Percentiles rank a stretch among this genome's conserved stretches.
Evolutionary conservation across 2,888 invertebrate species (phyloP).

Genomic region (Papilio protenor): DNA sequence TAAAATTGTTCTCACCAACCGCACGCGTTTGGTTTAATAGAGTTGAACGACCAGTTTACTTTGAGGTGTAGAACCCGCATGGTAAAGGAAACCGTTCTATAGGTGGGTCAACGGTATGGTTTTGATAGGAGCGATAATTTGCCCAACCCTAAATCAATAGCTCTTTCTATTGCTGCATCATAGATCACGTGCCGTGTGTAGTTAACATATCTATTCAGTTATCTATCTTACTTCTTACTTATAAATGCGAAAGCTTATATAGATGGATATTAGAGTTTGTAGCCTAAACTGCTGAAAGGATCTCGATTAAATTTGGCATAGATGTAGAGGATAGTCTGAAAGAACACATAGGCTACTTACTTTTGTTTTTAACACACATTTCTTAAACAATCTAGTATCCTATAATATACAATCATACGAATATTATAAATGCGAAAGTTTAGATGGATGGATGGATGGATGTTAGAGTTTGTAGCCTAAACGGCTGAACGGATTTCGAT

Average conservation of each 20-base stretch:
- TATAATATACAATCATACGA: too few species aligned
- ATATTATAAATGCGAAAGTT: background rate
- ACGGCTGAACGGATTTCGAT: too few species aligned
- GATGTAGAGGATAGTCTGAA: background rate
- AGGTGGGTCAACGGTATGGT: slow-evolving; percentile 44
- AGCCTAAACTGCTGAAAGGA: too few species aligned
- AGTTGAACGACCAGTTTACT: slow-evolving; percentile 31
- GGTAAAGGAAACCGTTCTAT: slow-evolving; percentile 12
- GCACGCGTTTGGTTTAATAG: slow-evolving; percentile 28
- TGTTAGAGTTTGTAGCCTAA: too few species aligned
- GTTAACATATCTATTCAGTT: background rate
- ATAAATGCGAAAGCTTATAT: background rate
- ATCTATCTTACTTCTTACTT: background rate
- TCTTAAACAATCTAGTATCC: too few species aligned
- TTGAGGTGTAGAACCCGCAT: slow-evolving; percentile 39
- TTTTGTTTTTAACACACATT: too few species aligned
- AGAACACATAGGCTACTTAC: too few species aligned
- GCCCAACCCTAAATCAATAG: slow-evolving; percentile 55
- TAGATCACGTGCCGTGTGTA: slow-evolving; percentile 48
- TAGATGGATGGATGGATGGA: background rate
- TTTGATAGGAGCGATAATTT: slow-evolving; percentile 55
- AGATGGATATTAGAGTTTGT: too few species aligned
- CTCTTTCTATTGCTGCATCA: slow-evolving; percentile 55
- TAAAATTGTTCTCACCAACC: background rate
- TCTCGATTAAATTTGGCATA: background rate